Evolutionary conservation across 2,113 vertebrate species (phyloP), one percentile per base, ranked within the genome.

Genomic region (Neolamprologus fasciatus): DNA sequence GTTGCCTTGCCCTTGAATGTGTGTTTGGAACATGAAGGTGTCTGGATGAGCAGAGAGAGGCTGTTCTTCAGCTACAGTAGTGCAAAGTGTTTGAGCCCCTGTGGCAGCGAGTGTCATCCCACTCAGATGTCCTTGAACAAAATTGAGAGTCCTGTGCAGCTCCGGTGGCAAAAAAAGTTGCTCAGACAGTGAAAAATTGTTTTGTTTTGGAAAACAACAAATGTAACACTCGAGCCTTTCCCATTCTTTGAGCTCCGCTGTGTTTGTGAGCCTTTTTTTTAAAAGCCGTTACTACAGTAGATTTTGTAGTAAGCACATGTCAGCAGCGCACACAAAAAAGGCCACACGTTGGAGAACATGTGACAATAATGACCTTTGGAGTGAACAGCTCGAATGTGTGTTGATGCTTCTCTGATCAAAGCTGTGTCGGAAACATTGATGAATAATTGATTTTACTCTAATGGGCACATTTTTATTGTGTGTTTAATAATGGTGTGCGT

Each of bases 391-490:
- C 40, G 31, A 14, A 8, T 86, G 84, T 79, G 28, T 82, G 66
- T 50, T 50, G 40, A 40, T 66, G 45, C 63, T 45, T 23, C 88
- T 57, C 81, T 81, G 50, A 73, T 86, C 87, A 86, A 87, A 90
- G 61, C 82, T 68, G 71, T 76, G 83, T n/a, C 88, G 93, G 94
- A 95, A 95, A 91, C 85, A 95, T 86, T 31, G 86, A 95, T 95
- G 54, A 91, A 92, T 90, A 86, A 95, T 95, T 93, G 94, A 95
- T 95, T 92, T 86, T 57, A 80, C 87, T 91, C 78, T 92, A 92
- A 92, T 93, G 92, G 91, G 55, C 89, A 78, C 54, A 88, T 90
- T 91, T 93, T 87, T 90, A 31, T 83, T 78, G 73, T 76, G 58
- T 61, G 83, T 76, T 50, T 54, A 40, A 58, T 50, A 68, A 68